phyloP scores from a whole-genome alignment of 2,888 invertebrate species.

The Hyposoter dolosus region DNA sequence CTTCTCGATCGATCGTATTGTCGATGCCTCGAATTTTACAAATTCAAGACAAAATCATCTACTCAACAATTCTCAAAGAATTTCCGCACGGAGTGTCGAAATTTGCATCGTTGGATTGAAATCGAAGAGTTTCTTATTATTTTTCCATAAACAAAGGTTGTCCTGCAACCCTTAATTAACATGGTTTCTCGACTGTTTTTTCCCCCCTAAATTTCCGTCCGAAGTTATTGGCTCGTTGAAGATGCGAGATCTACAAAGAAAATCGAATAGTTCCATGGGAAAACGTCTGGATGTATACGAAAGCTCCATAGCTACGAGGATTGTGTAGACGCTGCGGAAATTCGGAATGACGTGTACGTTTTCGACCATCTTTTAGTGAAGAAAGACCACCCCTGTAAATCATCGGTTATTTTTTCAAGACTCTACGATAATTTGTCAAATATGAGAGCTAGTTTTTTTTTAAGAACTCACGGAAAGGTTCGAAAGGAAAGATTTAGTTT shows the following conservation, averaged over 20 bases:
- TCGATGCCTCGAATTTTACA: slow-evolving; percentile 55
- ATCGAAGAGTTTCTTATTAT: not conserved
- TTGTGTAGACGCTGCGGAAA: slow-evolving; percentile 26
- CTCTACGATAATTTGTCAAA: slow-evolving; percentile 78
- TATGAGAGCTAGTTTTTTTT: slow-evolving; percentile 33
- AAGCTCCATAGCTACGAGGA: not conserved
- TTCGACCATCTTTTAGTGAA: slow-evolving; percentile 74
- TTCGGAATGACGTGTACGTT: slow-evolving; percentile 68
- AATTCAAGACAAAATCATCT: not conserved
- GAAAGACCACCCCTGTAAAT: slow-evolving; percentile 76
- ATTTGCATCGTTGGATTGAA: not conserved
- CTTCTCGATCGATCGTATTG: slow-evolving; percentile 73
- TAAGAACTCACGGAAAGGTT: not conserved
- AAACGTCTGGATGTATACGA: not conserved
- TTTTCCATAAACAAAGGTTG: not conserved
- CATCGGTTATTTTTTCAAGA: slow-evolving; percentile 37
- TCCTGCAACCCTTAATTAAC: not conserved
- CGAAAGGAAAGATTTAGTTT: slow-evolving; percentile 22
- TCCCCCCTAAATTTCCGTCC: not conserved
- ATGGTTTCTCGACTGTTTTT: not conserved
- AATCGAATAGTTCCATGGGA: not conserved
- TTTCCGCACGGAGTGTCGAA: not conserved
- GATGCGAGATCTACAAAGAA: not conserved
- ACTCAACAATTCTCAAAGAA: not conserved
- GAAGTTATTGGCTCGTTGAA: not conserved